Base-by-base conservation (phyloP, 30 jellyfish, hydroid and myxozoan species). In the Cassiopea xamachana region DNA sequence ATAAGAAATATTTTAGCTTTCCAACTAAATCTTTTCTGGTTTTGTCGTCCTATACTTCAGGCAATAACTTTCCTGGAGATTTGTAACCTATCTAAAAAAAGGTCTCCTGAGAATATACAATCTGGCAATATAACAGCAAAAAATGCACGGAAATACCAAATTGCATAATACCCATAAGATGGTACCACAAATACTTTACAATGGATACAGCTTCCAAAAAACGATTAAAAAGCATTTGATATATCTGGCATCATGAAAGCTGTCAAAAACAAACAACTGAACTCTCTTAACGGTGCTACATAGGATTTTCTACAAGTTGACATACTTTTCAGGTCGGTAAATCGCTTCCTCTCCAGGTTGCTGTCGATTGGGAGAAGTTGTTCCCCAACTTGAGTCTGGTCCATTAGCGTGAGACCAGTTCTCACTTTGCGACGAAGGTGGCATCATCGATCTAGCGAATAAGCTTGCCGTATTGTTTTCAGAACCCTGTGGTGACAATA, bases 251-350 rank as follows among this genome's bases (percentile, higher is more conserved):
- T 27, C 39, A 27, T 27, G 39, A 27, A 27, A 27, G 39, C 39
- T 27, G 39, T 27, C 39, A 27, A 55, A 55, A 3, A 55, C 7
- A 3, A 55, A 55, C 64, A 55, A 55, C 64, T 3, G 64, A 3
- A 55, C 64, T 55, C 12, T 3, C 12, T 3, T 55, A 55, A 55
- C 12, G 12, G 12, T 55, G 64, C 7, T 55, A 27, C 39, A 27
- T 27, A 27, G 39, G 39, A 55, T 55, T 55, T 55, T 0, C 64
- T 55, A 27, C 39, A 27, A 27, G 39, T 59, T 59, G 18, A 46
- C 97, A 49, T 90, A 90, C 97, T 90, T 82, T 74, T 90, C 97
- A 27, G 97, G 97, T 39, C 92, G 89, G 75, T 90, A 90, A 7
- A 82, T 59, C 44, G 97, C 60, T 48, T 90, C 97, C 46, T 90